Base-by-base conservation (phyloP, 2,113 vertebrate genomes). In the Pavo muticus region DNA sequence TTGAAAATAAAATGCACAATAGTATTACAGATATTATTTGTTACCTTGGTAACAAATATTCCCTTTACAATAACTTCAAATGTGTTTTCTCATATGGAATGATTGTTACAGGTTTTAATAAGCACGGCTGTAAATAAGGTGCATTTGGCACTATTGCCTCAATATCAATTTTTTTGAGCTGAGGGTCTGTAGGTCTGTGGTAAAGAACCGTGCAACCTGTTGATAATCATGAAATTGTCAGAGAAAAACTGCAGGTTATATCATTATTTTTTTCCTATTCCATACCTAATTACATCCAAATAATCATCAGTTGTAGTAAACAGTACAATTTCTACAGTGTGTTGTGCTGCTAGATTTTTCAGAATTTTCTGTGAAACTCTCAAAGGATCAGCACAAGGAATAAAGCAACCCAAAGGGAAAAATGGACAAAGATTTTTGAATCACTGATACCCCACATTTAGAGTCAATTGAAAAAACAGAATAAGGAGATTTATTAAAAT, bases 31-130 rank as follows among this genome's bases (percentile, higher is more conserved):
- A 94, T 96, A 96, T 93, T 95, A 96, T 95, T 96, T 95, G 95
- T 95, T 96, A 92, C 91, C 93, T 83, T 92, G 92, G 95, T 96
- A 97, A 97, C 88, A 90, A 84, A 87, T 92, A 90, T 91, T 94
- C 90, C 78, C 54, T 94, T 74, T 94, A 74, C 44, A 93, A 95
- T 88, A 96, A 88, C 84, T 92, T 97, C 63, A 91, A 76, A 90
- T 71, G 48, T 61, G 35, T 91, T 97, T 96, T 94, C 61, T 85
- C 79, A 16, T 71, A 87, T 71, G 70, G 94, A 93, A 92, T 94
- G 60, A 95, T 95, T 94, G 93, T 93, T 94, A 67, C 59, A 87
- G 17, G 23, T 94, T 96, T 96, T 96, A 95, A 95, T 94, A 87
- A 90, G 10, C 30, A 70, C 47, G 65, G 73, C 23, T 86, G n/a